phyloP scores from a whole-genome alignment of 2,113 vertebrate genomes.

The Phyllostomus hastatus region DNA sequence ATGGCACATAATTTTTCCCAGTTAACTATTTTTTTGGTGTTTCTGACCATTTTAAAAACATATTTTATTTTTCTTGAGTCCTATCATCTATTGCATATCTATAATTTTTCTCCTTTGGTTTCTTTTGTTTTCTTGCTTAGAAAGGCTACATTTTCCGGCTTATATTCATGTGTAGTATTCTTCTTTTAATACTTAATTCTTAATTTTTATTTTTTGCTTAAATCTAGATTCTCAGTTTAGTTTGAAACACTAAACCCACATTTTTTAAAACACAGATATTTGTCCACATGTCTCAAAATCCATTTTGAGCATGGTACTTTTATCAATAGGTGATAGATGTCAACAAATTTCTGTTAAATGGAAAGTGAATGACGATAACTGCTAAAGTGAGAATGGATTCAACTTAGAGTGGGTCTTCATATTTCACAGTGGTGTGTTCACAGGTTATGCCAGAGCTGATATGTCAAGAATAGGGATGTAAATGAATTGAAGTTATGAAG shows the following conservation, averaged over 20 bases:
- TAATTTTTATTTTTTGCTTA: not conserved
- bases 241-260: not conserved
- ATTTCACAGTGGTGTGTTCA: not conserved
- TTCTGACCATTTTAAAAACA: not conserved
- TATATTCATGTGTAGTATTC: not conserved
- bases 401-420: not conserved
- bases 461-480: not conserved
- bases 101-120: not conserved
- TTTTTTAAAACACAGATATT: too few species aligned
- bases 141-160: not conserved
- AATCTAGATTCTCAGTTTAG: not conserved
- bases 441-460: not conserved
- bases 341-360: not conserved
- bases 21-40: not conserved
- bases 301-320: not conserved
- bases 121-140: not conserved
- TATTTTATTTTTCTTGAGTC: not conserved
- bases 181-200: not conserved
- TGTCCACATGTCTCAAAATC: not conserved
- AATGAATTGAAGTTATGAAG: not conserved
- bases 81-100: not conserved
- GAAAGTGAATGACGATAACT: not conserved
- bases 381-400: not conserved
- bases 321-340: not conserved
- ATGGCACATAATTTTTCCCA: not conserved